phyloP scores from a whole-genome alignment of 2,888 invertebrate genomes.

The Caenorhabditis sp. region DNA sequence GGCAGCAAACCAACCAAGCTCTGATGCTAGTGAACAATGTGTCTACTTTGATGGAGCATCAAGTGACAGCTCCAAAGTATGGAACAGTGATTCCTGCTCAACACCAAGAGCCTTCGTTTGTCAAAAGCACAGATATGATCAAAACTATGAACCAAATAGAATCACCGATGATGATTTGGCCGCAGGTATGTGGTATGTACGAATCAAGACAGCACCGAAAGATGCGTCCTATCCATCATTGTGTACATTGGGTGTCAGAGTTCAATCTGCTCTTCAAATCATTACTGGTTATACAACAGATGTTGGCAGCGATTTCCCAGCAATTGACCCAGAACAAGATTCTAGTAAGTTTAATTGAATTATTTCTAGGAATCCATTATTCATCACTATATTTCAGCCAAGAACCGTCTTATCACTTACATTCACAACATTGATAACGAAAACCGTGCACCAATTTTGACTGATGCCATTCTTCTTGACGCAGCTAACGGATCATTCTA shows the following conservation, averaged over 20 bases:
- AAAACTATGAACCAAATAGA: conserved; percentile 34
- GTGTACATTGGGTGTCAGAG: conserved; percentile 42
- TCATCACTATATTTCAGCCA: too few species aligned
- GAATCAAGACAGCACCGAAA: conserved; percentile 28
- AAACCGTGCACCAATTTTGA: conserved; percentile 39
- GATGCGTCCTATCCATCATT: neutral
- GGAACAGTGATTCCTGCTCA: conserved; percentile 47
- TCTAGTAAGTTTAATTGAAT: neutral
- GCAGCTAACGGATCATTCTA: conserved; percentile 52
- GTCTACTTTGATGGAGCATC: conserved; percentile 36
- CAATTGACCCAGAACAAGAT: conserved; percentile 45
- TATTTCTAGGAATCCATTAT: too few species aligned
- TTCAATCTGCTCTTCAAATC: conserved; percentile 56
- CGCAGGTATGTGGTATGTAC: conserved; percentile 56
- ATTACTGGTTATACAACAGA: conserved; percentile 49
- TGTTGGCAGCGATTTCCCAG: conserved; percentile 42
- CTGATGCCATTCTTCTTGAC: conserved; percentile 44
- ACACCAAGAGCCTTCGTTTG: conserved; percentile 47
- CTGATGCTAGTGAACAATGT: conserved; percentile 42
- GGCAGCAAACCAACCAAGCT: conserved; percentile 30
- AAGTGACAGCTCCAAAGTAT: conserved; percentile 20
- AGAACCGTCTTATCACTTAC: conserved; percentile 52
- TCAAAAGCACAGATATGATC: conserved; percentile 57
- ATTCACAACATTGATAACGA: conserved; percentile 37
- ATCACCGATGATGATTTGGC: conserved; percentile 50